These are phyloP conservation scores for Volucella zonaria DNA, from an alignment of 2,888 invertebrate species.

Conservation along the genomic window DNA sequence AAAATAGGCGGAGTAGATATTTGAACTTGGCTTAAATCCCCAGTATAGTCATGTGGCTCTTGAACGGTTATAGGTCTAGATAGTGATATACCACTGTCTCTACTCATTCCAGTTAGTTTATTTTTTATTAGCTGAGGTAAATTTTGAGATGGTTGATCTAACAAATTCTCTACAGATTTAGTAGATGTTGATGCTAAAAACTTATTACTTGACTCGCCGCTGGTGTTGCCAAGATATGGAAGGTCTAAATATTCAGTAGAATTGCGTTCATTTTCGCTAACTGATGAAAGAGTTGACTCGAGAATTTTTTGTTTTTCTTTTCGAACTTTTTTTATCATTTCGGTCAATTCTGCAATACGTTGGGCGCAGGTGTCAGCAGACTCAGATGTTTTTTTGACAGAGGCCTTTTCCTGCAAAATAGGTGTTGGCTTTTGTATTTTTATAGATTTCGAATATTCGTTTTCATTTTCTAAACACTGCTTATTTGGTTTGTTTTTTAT, in stretches of 20 bases:
- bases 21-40: conserved; percentile 73
- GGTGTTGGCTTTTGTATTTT: background rate
- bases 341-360: conserved; percentile 84
- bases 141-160: conserved; percentile 70
- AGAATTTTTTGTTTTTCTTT: conserved; percentile 84
- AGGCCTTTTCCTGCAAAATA: conserved; percentile 9
- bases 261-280: conserved; percentile 79
- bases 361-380: conserved; percentile 84
- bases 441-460: background rate
- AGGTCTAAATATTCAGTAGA: conserved; percentile 82
- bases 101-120: conserved; percentile 79
- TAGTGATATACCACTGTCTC: conserved; percentile 81
- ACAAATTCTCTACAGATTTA: conserved; percentile 43
- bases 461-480: conserved; percentile 19
- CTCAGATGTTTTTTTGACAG: conserved; percentile 82
- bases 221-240: conserved; percentile 73
- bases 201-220: conserved; percentile 49
- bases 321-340: conserved; percentile 85
- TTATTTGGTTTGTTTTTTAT: conserved; percentile 3
- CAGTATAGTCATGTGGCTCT: conserved; percentile 75
- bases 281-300: conserved; percentile 81
- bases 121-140: conserved; percentile 77
- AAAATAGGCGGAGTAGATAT: conserved; percentile 75
- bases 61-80: conserved; percentile 81
- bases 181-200: conserved; percentile 38